Evolutionary conservation across 2,888 invertebrate genomes (phyloP).

Genomic region (Deladenus siricidicola): DNA sequence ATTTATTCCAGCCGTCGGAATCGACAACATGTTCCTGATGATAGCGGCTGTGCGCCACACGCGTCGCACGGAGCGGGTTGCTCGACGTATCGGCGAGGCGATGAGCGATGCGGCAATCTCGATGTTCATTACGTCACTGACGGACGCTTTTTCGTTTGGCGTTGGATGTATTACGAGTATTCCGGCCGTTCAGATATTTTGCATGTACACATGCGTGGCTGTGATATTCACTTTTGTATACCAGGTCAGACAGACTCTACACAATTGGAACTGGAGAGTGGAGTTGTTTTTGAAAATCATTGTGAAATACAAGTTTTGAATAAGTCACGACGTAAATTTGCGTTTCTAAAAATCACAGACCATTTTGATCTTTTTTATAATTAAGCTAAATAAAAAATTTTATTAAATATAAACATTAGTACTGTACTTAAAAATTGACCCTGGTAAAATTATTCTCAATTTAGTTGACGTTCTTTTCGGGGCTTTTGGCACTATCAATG

Average conservation of each 20-base stretch:
- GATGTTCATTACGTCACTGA: slow-evolving; percentile 70
- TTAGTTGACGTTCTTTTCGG: slow-evolving; percentile 52
- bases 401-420: no score
- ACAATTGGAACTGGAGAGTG: no score
- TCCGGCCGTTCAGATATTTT: slow-evolving; percentile 86
- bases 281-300: background rate
- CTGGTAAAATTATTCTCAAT: no score
- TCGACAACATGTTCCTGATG: slow-evolving; percentile 92
- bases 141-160: slow-evolving; percentile 51
- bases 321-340: no score
- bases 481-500: slow-evolving; percentile 41
- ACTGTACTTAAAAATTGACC: no score
- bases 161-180: slow-evolving; percentile 69
- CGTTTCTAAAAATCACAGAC: no score
- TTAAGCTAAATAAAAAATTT: no score
- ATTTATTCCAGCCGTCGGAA: slow-evolving; percentile 71
- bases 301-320: no score
- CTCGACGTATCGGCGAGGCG: slow-evolving; percentile 72
- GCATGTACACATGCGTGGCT: slow-evolving; percentile 68
- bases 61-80: slow-evolving; percentile 56
- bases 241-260: no score
- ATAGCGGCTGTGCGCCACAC: slow-evolving; percentile 85
- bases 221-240: slow-evolving; percentile 50
- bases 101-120: slow-evolving; percentile 74
- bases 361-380: no score